Evolutionary conservation across 2,113 vertebrate species (phyloP).

Genomic region (Etia nguti): DNA sequence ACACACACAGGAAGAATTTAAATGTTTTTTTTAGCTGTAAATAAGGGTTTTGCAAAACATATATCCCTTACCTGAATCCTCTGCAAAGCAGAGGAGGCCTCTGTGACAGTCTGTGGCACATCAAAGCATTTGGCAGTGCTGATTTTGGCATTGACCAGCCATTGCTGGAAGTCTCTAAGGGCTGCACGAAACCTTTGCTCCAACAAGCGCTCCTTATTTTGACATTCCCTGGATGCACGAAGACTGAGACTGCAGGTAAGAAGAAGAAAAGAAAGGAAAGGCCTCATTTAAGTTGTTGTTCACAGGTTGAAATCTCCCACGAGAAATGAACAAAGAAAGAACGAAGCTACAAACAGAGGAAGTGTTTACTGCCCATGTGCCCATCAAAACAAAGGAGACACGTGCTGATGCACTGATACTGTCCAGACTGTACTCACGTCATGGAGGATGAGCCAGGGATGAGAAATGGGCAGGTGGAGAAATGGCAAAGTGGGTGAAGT

Average conservation of each 20-base stretch:
- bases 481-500: constrained; percentile 65
- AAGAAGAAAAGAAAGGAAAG: background rate
- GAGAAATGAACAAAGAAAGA: background rate
- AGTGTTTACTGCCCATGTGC: background rate
- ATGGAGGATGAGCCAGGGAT: constrained; percentile 2
- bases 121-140: constrained; percentile 94
- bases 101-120: constrained; percentile 82
- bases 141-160: constrained; percentile 92
- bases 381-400: constrained; percentile 14
- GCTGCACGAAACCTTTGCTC: constrained; percentile 87
- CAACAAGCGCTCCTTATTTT: constrained; percentile 91
- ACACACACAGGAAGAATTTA: background rate
- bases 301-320: background rate
- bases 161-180: constrained; percentile 92
- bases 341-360: background rate
- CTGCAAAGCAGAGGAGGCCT: constrained; percentile 81
- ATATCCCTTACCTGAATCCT: constrained; percentile 85
- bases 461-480: constrained; percentile 59
- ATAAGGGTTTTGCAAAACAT: background rate
- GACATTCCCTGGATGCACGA: constrained; percentile 89
- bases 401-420: background rate
- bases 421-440: background rate
- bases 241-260: constrained; percentile 81
- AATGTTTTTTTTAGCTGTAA: background rate
- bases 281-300: background rate